phyloP scores from a whole-genome alignment of 2,888 invertebrate species.

The Liopterus haemorrhoidalis region DNA sequence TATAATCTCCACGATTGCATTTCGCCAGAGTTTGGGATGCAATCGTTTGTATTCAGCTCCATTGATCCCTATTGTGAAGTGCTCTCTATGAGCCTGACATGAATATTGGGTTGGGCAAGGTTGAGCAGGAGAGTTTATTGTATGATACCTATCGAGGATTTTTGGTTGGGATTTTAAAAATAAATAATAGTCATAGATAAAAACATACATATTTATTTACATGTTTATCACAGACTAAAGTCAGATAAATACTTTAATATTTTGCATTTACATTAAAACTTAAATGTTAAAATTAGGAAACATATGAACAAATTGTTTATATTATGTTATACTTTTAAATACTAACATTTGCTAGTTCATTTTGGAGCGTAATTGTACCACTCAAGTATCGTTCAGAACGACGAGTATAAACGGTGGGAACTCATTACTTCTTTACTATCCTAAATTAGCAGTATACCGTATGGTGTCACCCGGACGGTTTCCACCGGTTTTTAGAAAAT shows the following conservation, averaged over 20 bases:
- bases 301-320: slow-evolving; percentile 7
- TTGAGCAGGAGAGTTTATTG: no score
- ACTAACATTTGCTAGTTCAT: neutral
- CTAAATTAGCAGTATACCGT: no score
- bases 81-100: no score
- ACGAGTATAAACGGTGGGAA: neutral
- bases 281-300: slow-evolving; percentile 9
- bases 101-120: no score
- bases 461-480: no score
- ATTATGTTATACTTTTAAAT: slow-evolving; percentile 8
- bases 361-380: neutral
- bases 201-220: slow-evolving; percentile 20
- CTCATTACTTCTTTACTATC: slow-evolving; percentile 1
- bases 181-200: slow-evolving; percentile 14
- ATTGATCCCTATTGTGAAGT: no score
- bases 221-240: slow-evolving; percentile 42
- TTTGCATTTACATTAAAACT: slow-evolving; percentile 11
- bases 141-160: no score
- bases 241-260: slow-evolving; percentile 40
- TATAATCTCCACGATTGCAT: no score
- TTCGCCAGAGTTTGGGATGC: no score
- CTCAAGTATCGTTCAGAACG: neutral
- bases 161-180: no score
- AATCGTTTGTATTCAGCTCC: no score
- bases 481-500: no score